Conservation (phyloP, 2,113 vertebrate species). For the Lanius ludovicianus region DNA sequence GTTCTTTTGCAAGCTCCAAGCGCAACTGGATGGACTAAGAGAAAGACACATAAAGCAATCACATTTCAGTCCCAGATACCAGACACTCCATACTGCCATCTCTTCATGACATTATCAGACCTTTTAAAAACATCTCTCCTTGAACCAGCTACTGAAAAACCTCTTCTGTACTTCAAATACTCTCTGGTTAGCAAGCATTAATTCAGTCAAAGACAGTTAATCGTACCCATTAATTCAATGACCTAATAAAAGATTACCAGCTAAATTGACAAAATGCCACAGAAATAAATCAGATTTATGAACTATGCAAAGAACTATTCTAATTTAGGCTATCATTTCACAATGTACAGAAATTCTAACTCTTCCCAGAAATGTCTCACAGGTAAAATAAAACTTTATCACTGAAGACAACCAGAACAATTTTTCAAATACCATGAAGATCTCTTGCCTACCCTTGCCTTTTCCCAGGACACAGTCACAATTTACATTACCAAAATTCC, state of each 20-base stretch:
- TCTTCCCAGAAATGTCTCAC: constrained; percentile 2
- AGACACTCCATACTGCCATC: not conserved
- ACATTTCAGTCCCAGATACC: not conserved
- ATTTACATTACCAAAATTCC: not conserved
- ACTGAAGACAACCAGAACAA: not conserved
- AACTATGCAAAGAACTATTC: constrained; percentile 11
- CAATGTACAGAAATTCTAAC: not conserved
- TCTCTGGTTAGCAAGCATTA: constrained; percentile 35
- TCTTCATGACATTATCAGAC: not conserved
- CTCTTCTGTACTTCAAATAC: not conserved
- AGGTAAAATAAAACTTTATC: constrained; percentile 41
- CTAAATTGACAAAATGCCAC: constrained; percentile 25
- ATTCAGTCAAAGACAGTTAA: constrained; percentile 14
- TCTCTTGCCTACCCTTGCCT: not conserved
- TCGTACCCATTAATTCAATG: constrained; percentile 25
- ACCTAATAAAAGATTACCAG: constrained; percentile 34
- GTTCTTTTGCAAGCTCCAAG: constrained; percentile 86
- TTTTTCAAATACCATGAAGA: constrained; percentile 10
- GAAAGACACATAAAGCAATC: constrained; percentile 7
- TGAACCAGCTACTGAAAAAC: not conserved
- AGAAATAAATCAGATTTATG: constrained; percentile 54
- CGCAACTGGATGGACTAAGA: constrained; percentile 86
- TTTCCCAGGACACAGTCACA: not conserved
- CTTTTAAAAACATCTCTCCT: not conserved
- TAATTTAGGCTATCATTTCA: constrained; percentile 18